phyloP scores from a whole-genome alignment of 1,140 invertebrate genomes.

The Ceratitis capitata region DNA sequence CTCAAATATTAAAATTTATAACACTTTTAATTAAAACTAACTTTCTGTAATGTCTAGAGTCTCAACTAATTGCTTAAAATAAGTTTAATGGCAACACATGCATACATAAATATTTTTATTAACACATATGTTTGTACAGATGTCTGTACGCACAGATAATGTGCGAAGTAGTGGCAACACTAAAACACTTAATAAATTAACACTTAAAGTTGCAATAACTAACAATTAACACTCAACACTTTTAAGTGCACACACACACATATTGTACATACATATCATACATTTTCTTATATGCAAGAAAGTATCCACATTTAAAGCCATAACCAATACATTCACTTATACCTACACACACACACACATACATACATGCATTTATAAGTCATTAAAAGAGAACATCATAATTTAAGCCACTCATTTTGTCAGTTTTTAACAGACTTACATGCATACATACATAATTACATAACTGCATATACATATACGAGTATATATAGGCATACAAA shows the following conservation, averaged over 20 bases:
- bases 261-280: neutral
- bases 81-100: too few relatives aligned
- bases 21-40: too few relatives aligned
- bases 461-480: neutral
- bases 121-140: too few relatives aligned
- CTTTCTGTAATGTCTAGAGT: too few relatives aligned
- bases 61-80: too few relatives aligned
- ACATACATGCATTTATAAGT: neutral
- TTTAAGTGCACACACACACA: neutral
- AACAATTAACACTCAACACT: slow-evolving; percentile 1
- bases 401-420: slow-evolving; percentile 13
- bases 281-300: neutral
- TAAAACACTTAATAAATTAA: neutral
- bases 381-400: neutral
- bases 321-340: neutral
- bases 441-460: neutral
- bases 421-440: neutral
- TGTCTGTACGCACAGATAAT: too few relatives aligned
- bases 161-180: neutral
- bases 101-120: too few relatives aligned
- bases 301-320: neutral
- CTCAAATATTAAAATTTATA: too few relatives aligned
- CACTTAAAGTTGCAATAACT: slow-evolving; percentile 22
- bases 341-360: neutral
- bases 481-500: too few relatives aligned